Evolutionary conservation across 2,888 invertebrate genomes (phyloP), one percentile per base, ranked within the genome.

Genomic region (Iphiclides podalirius): DNA sequence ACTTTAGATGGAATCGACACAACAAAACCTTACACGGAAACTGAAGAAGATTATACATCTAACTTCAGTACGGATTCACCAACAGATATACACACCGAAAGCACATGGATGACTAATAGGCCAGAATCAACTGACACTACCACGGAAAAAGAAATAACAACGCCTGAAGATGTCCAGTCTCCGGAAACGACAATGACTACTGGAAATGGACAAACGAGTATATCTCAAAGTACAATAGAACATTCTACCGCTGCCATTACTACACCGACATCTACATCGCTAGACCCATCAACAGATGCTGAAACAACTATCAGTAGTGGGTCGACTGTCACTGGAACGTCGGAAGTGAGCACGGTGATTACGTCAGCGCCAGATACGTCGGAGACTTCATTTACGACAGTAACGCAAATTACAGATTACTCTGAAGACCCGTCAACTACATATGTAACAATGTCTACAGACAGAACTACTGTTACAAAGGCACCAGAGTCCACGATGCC

Each of bases 351-450:
- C n/a, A n/a, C 31, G n/a, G 11, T 0, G 75, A 67, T 54, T 72
- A 57, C 28, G 61, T 71, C 62, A 76, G 76, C 3, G 6, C 3
- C 3, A 6, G 6, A 4, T 20, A 20, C 20, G 6, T 4, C 20
- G 3, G 20, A 20, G 6, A 4, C 20, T 20, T 20, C 6, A 20
- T 20, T 20, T 4, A 20, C 20, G 4, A 20, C 20, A 4, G 20
- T 20, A 34, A 49, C 60, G 0, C 4, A 20, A 20, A 67, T 58
- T 0, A 72, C 71, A 0, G 1, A 45, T 38, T 31, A 52, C 52
- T n/a, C 38, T 48, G 9, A 45, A 36, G 31, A 37, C n/a, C 23
- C 43, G 13, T 15, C 44, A 2, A 50, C 44, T 8, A 44, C 50
- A 20, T 20, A 20, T 20, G 4, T 4, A 20, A 20, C 20, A 6